Conservation (phyloP, 2,888 invertebrate genomes). For the Listrodromus nycthemerus region DNA sequence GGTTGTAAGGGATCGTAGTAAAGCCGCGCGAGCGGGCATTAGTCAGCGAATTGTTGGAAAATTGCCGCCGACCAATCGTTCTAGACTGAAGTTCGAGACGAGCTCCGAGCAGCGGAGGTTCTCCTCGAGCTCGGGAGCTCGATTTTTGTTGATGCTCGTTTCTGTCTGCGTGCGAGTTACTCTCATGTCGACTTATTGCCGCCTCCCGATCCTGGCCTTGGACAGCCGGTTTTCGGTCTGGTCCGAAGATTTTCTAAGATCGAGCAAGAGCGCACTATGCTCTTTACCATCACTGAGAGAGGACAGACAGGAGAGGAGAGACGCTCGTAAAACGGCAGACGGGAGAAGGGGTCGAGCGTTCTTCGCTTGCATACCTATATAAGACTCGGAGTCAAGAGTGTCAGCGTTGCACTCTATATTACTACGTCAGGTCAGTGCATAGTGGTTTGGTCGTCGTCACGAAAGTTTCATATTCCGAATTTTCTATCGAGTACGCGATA, state of each 20-base stretch:
- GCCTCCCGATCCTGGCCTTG: not conserved
- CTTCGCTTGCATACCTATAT: conserved; percentile 69
- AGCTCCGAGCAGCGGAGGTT: not conserved
- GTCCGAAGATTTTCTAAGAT: conserved; percentile 9
- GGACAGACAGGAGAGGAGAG: conserved; percentile 11
- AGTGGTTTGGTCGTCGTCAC: conserved; percentile 29
- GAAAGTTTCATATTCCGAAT: not conserved
- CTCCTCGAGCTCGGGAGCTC: not conserved
- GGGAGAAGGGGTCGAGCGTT: conserved; percentile 62
- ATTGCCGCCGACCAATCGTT: not conserved
- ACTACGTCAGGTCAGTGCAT: conserved; percentile 48
- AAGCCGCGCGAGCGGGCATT: not conserved
- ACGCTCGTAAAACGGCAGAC: conserved; percentile 2
- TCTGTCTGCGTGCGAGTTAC: not conserved
- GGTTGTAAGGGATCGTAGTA: conserved; percentile 5
- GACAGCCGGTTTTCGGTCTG: too few relatives aligned
- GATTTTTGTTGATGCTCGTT: conserved; percentile 6
- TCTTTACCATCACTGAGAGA: conserved; percentile 3
- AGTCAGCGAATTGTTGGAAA: not conserved
- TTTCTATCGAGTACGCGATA: not conserved
- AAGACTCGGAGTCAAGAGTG: conserved; percentile 71
- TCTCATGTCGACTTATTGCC: not conserved
- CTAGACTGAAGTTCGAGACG: not conserved
- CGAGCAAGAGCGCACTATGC: not conserved
- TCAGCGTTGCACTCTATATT: conserved; percentile 72